phyloP scores from a whole-genome alignment of 2,797 vertebrate genomes.

The Pseudochirops cupreus region DNA sequence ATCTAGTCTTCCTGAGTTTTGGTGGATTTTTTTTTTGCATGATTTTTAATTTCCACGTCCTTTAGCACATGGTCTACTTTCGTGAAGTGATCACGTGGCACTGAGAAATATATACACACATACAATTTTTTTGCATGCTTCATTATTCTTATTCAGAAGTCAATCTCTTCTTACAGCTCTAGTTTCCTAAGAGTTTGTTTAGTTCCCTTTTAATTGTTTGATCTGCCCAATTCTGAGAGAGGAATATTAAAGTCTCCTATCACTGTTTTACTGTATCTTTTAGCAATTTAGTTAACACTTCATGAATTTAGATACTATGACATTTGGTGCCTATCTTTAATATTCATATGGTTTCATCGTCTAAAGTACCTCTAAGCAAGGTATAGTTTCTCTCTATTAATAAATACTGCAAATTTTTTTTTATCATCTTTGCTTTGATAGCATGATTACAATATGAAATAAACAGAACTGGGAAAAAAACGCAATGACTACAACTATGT shows the following conservation, averaged over 20 bases:
- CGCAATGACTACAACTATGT: background rate
- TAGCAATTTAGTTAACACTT: background rate
- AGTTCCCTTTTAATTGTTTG: background rate
- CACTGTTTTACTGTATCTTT: background rate
- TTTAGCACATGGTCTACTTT: background rate
- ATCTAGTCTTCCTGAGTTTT: background rate
- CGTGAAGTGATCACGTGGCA: background rate
- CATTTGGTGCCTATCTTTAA: background rate
- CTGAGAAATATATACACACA: background rate
- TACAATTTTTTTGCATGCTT: background rate
- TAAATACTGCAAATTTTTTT: background rate
- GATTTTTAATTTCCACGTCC: background rate
- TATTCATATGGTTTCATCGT: background rate
- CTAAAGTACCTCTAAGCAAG: background rate
- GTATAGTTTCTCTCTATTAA: background rate
- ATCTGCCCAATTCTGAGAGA: background rate
- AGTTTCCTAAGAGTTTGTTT: background rate
- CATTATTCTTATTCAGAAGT: background rate
- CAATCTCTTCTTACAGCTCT: background rate
- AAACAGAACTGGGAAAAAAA: background rate
- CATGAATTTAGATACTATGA: background rate
- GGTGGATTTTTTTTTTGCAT: background rate
- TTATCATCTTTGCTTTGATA: background rate
- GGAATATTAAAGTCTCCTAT: background rate
- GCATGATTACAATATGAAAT: background rate